Conservation (phyloP, 2,797 vertebrate species). For the Tiaroga cobitis region DNA sequence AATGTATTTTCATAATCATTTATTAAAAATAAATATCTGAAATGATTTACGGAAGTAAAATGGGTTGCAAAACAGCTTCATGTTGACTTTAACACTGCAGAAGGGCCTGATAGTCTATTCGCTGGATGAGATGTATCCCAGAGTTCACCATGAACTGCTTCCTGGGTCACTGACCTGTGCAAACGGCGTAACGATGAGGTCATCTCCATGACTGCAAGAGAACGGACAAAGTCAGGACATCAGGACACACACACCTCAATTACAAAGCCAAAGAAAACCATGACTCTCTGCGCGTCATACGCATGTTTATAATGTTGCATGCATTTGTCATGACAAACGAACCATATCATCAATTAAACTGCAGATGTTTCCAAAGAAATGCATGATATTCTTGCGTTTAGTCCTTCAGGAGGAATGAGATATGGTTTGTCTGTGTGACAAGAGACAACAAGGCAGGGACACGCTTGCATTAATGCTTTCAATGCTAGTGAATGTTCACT, state of each 20-base stretch:
- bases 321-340: conserved; percentile 59
- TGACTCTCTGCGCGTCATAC: neutral
- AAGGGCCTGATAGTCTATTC: neutral
- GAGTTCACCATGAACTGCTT: neutral
- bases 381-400: neutral
- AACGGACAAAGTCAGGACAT: conserved; percentile 43
- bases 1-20: neutral
- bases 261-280: neutral
- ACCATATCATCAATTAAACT: conserved; percentile 47
- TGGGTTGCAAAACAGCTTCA: neutral
- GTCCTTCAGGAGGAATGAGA: conserved; percentile 21
- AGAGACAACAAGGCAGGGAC: conserved; percentile 44
- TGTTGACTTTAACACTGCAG: conserved; percentile 19
- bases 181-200: conserved; percentile 90
- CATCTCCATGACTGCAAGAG: conserved; percentile 87
- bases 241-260: conserved; percentile 30
- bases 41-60: neutral
- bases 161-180: conserved; percentile 81
- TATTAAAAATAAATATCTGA: neutral
- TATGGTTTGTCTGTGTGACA: conserved; percentile 63
- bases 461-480: conserved; percentile 41
- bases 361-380: neutral
- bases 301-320: conserved; percentile 49
- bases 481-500: conserved; percentile 32
- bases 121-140: neutral